Evolutionary conservation across 2,797 vertebrate genomes (phyloP), one percentile per base, ranked within the genome.

Genomic region (Pseudochromis fuscus): DNA sequence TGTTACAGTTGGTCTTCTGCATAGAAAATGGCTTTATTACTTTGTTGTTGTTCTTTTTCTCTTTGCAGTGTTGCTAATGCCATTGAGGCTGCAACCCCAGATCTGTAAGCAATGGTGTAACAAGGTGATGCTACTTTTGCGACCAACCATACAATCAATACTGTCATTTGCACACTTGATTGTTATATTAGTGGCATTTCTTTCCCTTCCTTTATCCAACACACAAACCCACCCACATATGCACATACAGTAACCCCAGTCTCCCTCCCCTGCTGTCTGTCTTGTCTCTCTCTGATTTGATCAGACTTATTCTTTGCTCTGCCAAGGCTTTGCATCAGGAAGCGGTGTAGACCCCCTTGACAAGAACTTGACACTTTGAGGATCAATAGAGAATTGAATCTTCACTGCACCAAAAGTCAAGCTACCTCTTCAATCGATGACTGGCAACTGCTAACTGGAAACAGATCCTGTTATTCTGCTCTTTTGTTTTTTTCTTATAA

Each of bases 311-410:
- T 77, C 38, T 65, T 57, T 78, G n/a, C 2, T 23, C 24, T 46
- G 56, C 58, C 30, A 35, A 78, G 61, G 25, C 80, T 81, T 78
- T 85, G 79, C 86, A 87, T 87, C 79, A 85, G 82, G 70, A 86
- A 72, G 52, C 7, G 63, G 56, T 71, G 75, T 67, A 66, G 78
- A 40, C 65, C 79, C 76, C 65, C 21, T 71, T 91, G 87, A 89
- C 83, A 87, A 81, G 77, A 87, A 79, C 69, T 44, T 83, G 76
- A 87, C 85, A 85, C 80, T 63, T 50, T 56, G 23, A 31, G 57
- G 82, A 88, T 92, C 88, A 77, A 88, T 91, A 83, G 28, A 31
- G 56, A 73, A 88, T 90, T 91, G 82, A 87, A 89, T 89, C 81
- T 83, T 91, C 79, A 80, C 82, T 78, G 85, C 73, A 79, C 62